Percentiles rank a stretch among this genome's conserved stretches.
phyloP scores from a whole-genome alignment of 2,888 invertebrate species.

The Acronicta leporina region DNA sequence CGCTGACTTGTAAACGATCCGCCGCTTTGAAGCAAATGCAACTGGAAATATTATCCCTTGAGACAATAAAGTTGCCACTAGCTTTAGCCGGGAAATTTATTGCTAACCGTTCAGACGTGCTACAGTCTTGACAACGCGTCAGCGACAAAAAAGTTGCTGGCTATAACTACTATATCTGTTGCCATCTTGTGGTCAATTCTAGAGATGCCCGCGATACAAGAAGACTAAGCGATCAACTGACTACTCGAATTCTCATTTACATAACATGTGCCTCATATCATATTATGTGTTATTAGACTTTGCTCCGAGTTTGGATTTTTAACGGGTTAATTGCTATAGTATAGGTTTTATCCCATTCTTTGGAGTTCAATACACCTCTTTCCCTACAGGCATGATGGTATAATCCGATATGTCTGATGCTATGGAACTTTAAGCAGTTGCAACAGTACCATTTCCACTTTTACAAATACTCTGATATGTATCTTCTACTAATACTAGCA shows the following conservation, averaged over 20 bases:
- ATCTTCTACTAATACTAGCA: too few species aligned
- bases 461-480: not conserved
- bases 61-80: conserved; percentile 57
- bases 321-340: too few species aligned
- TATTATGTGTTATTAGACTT: too few species aligned
- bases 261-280: too few species aligned
- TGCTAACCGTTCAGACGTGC: conserved; percentile 23
- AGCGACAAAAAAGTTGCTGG: not conserved
- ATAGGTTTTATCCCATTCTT: too few species aligned
- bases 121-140: not conserved
- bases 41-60: conserved; percentile 59
- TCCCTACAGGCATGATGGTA: too few species aligned
- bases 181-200: too few species aligned
- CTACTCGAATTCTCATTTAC: too few species aligned
- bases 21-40: conserved; percentile 54
- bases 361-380: too few species aligned
- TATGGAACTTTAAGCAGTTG: not conserved
- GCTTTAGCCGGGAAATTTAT: conserved; percentile 61
- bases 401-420: not conserved
- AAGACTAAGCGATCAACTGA: too few species aligned
- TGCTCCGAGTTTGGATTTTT: too few species aligned
- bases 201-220: too few species aligned
- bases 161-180: not conserved
- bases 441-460: not conserved
- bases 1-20: conserved; percentile 61